Base-by-base conservation (phyloP, 1,140 invertebrate species). In the Vanessa tameamea region DNA sequence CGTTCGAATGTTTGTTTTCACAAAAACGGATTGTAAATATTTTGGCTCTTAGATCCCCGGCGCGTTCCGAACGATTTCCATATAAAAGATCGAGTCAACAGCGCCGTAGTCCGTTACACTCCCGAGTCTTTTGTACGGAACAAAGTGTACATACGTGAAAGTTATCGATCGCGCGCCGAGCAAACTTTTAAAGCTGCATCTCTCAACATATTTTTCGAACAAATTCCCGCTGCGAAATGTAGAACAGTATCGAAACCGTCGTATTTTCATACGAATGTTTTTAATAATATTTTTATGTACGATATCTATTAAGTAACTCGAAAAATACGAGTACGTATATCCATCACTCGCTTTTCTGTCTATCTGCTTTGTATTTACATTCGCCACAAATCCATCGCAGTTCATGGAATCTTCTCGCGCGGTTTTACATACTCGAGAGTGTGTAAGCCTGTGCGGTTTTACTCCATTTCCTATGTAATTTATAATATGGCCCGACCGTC, bases 131-230 rank as follows among this genome's bases (percentile, higher is more conserved):
- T 71, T 68, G 71, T 76, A 75, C 53, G n/a, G 66, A 78, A 69
- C 72, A 79, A 74, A 70, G 72, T 73, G 67, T 67, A 68, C 55
- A 63, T 55, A 61, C 69, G 68, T 78, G 63, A 78, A 79, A 81
- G 65, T 75, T 82, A 84, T 81, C 77, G 80, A 81, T 79, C 76
- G 73, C 64, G 66, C 64, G 61, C 64, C 69, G 72, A 57, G 72
- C 67, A 70, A 81, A 82, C 77, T 82, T 81, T 82, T 51, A 72
- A 78, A 79, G 72, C 78, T 78, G 71, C 68, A 75, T 76, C 75
- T 80, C 76, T 84, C 82, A 77, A 81, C 78, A 82, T 80, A 79
- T 82, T 83, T 82, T 76, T 76, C 70, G 47, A 68, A 63, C 67
- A 73, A 76, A 67, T 73, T 71, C 61, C 14, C 23, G 47, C 26